Evolutionary conservation across 2,797 vertebrate genomes (phyloP).

Genomic region (Gymnocypris eckloni): DNA sequence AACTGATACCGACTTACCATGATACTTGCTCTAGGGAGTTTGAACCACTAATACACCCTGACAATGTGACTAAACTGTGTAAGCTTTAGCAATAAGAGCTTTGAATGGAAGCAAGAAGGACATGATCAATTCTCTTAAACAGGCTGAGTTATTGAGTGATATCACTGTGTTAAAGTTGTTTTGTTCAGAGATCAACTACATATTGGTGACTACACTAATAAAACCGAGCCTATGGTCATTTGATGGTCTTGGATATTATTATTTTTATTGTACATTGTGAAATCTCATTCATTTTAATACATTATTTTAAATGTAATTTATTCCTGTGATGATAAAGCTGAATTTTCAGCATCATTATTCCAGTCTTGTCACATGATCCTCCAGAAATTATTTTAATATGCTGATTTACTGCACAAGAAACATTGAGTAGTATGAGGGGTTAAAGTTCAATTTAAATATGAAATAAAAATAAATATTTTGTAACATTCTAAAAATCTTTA

Average conservation of each 20-base stretch:
- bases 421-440: neutral
- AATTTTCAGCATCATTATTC: neutral
- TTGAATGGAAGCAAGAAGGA: conserved; percentile 10
- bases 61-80: conserved; percentile 52
- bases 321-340: neutral
- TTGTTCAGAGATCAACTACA: neutral
- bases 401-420: neutral
- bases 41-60: conserved; percentile 44
- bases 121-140: neutral
- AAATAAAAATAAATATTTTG: neutral
- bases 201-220: neutral
- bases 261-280: neutral
- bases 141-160: conserved; percentile 12
- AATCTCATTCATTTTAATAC: neutral
- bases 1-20: conserved; percentile 2
- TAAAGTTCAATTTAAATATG: neutral
- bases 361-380: neutral
- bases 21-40: conserved; percentile 33
- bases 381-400: neutral
- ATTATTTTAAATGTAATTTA: neutral
- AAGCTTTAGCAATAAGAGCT: conserved; percentile 28
- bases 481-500: neutral
- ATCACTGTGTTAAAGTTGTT: neutral
- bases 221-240: neutral
- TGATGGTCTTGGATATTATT: neutral